A percentile compares a stretch with the other conserved stretches of the same genome.
These are phyloP conservation scores for Etheostoma perlongum DNA, from an alignment of 2,797 vertebrate genomes.

Conservation along the genomic window DNA sequence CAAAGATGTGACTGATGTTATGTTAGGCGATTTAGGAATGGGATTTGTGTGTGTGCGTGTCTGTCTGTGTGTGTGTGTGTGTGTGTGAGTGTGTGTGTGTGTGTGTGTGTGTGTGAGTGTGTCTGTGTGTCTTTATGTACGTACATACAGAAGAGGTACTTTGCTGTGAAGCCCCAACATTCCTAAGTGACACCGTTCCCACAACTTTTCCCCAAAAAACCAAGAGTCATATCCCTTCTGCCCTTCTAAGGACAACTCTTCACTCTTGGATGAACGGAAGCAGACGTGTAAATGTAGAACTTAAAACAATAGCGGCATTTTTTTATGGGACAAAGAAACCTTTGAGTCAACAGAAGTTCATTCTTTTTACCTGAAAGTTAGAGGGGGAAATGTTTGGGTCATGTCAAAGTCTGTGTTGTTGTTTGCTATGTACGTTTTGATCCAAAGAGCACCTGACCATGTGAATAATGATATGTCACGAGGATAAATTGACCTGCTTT, in stretches of 20 bases:
- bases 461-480: slow-evolving; percentile 24
- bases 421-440: slow-evolving; percentile 32
- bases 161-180: slow-evolving; percentile 48
- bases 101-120: slow-evolving; percentile 25
- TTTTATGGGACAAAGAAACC: slow-evolving; percentile 62
- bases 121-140: slow-evolving; percentile 1
- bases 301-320: slow-evolving; percentile 73
- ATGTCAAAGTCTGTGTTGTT: slow-evolving; percentile 23
- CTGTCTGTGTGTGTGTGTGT: slow-evolving; percentile 25
- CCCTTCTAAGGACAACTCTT: slow-evolving; percentile 65
- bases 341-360: slow-evolving; percentile 63
- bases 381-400: slow-evolving; percentile 45
- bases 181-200: slow-evolving; percentile 67
- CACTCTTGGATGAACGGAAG: slow-evolving; percentile 40
- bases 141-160: slow-evolving; percentile 31
- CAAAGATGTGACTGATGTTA: slow-evolving; percentile 56
- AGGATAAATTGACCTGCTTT: slow-evolving; percentile 22
- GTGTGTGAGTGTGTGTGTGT: slow-evolving; percentile 20
- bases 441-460: slow-evolving; percentile 39
- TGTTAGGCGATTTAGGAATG: slow-evolving; percentile 42
- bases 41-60: slow-evolving; percentile 28
- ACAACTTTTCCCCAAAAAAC: slow-evolving; percentile 50
- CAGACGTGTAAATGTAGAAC: slow-evolving; percentile 73
- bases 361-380: slow-evolving; percentile 40
- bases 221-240: slow-evolving; percentile 60